Evolutionary conservation across 1,140 invertebrate genomes (phyloP), one percentile per base, ranked within the genome.

Genomic region (Scaptomyza pallida): DNA sequence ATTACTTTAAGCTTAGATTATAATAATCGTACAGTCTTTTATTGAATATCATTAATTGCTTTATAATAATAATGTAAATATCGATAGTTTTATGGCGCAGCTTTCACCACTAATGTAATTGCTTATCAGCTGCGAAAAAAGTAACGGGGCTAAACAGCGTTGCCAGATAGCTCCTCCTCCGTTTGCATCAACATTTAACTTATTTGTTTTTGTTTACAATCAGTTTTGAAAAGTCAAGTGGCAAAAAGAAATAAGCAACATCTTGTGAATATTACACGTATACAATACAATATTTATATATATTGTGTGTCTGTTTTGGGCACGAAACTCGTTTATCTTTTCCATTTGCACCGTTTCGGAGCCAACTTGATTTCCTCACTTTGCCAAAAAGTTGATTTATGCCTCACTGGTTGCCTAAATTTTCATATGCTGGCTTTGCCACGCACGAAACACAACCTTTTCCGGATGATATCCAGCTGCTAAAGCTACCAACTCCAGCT

Each of bases 331-430:
- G 52, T 71, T 71, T 71, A 71, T 71, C 68, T 65, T 65, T 43
- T 17, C 48, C 51, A 54, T 41, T 51, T 37, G 45, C 45, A 26
- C 23, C 44, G 47, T 54, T 41, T 35, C 26, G 43, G 43, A 26
- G 37, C 37, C 54, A 35, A 60, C 30, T 21, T 43, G 13, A 41
- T 52, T 57, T 0, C 67, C 43, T 70, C 72, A 59, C 59, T 64
- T 74, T 64, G 60, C 72, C 67, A 65, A 13, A n/a, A 60, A 64
- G 60, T 71, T 62, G 65, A 75, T 83, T 78, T 78, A 70, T 70
- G 60, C 48, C 61, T 65, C 70, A 45, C 60, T 71, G 75, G 47
- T 48, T 52, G 48, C 47, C 12, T 41, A 62, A 71, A 65, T 72
- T 65, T 72, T 59, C 68, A 59, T 71, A 51, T 50, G 35, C 51